phyloP scores from a whole-genome alignment of 2,113 vertebrate genomes.

The Hydrochoerus hydrochaeris region DNA sequence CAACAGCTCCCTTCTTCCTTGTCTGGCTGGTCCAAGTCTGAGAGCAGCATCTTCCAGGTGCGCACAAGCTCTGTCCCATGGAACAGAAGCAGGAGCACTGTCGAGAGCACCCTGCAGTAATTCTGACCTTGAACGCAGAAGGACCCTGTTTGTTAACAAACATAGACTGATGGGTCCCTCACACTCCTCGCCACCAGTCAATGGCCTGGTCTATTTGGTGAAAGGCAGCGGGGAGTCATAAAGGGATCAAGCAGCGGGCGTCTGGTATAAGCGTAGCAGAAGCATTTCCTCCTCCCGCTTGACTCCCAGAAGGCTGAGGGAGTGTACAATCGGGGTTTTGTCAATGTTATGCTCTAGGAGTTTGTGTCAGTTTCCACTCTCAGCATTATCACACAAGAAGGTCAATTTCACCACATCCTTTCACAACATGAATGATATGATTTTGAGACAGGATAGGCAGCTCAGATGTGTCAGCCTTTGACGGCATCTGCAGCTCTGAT shows the following conservation, averaged over 20 bases:
- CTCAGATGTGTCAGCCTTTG: not conserved
- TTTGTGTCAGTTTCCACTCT: not conserved
- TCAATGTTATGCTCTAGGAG: not conserved
- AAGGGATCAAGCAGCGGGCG: not conserved
- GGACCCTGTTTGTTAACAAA: too few species aligned
- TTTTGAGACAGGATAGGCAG: not conserved
- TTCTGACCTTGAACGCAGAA: not conserved
- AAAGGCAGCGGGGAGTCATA: not conserved
- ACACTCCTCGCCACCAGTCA: not conserved
- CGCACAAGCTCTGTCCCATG: not conserved
- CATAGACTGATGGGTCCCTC: rapidly evolving
- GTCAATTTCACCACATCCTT: not conserved
- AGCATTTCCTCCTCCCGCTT: not conserved
- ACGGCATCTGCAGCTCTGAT: not conserved
- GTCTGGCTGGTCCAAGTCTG: not conserved
- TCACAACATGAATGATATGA: not conserved
- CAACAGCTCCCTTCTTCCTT: not conserved
- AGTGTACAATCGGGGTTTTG: not conserved
- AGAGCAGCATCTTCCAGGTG: not conserved
- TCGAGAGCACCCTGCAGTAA: not conserved
- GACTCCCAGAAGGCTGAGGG: not conserved
- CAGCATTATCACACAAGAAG: not conserved
- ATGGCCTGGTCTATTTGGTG: not conserved
- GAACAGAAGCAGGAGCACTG: not conserved
- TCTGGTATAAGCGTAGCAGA: not conserved